These are phyloP conservation scores for Drosophila merina DNA, from an alignment of 2,888 invertebrate species.

Conservation along the genomic window DNA sequence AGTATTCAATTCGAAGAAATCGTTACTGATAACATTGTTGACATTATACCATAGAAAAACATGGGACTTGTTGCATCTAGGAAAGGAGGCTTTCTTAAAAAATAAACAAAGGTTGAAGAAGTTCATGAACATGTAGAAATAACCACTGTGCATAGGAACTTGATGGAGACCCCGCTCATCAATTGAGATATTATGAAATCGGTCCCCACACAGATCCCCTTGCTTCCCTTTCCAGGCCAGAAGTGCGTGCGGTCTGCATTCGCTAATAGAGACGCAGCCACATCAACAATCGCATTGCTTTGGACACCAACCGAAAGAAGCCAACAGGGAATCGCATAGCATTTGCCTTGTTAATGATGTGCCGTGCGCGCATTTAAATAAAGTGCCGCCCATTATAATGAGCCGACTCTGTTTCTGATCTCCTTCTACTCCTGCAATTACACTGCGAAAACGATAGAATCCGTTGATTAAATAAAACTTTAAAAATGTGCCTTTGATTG, in stretches of 20 bases:
- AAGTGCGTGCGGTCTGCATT: constrained; percentile 71
- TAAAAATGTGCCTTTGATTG: no score
- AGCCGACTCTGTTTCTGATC: constrained; percentile 60
- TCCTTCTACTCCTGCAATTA: constrained; percentile 12
- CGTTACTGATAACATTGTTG: no score
- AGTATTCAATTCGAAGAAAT: no score
- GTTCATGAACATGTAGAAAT: no score
- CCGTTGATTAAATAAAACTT: no score
- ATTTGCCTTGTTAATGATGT: constrained; percentile 77
- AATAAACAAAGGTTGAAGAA: no score
- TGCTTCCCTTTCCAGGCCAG: constrained; percentile 12
- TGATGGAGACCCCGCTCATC: constrained; percentile 39
- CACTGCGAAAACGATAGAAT: constrained; percentile 8
- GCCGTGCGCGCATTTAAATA: constrained; percentile 77
- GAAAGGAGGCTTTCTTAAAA: no score
- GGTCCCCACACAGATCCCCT: constrained; percentile 17
- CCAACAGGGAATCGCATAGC: constrained; percentile 19
- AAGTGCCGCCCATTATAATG: constrained; percentile 78
- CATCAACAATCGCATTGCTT: constrained; percentile 26
- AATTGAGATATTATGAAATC: constrained; percentile 78
- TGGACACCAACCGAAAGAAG: constrained; percentile 7
- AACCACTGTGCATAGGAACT: constrained; percentile 49
- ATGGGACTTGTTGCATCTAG: no score
- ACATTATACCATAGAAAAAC: no score
- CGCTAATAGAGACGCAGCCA: constrained; percentile 69